Evolutionary conservation across 2,888 invertebrate species (phyloP).

Genomic region (Pseudococcus jackbeardsleyi): DNA sequence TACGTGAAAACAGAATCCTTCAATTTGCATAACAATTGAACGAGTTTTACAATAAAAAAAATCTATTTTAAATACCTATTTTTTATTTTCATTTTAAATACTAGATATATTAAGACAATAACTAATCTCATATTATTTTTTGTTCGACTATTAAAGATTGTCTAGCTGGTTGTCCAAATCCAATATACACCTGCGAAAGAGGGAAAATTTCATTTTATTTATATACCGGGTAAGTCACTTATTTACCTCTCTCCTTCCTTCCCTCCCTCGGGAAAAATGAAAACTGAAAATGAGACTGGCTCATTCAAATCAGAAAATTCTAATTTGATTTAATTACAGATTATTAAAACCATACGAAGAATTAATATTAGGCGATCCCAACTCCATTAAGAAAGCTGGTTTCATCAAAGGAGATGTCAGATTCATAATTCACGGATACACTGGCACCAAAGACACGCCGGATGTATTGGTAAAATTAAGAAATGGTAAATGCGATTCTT

Average conservation of each 20-base stretch:
- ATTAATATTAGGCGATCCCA: background rate
- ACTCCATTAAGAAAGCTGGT: background rate
- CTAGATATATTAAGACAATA: too few relatives aligned
- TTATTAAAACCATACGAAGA: background rate
- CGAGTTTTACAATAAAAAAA: too few relatives aligned
- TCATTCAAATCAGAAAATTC: background rate
- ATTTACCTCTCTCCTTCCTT: too few relatives aligned
- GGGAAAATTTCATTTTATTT: conserved; percentile 18
- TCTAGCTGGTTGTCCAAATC: background rate
- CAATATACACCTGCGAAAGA: background rate
- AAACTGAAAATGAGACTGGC: background rate
- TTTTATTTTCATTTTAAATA: too few relatives aligned
- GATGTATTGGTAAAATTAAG: background rate
- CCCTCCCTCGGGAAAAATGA: background rate
- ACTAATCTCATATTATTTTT: background rate
- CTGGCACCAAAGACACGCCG: conserved; percentile 73
- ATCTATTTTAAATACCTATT: too few relatives aligned
- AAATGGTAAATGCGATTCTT: background rate
- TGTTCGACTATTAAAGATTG: background rate
- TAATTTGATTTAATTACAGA: background rate
- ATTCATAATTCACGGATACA: conserved; percentile 78
- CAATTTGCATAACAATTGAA: background rate
- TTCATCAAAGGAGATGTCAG: conserved; percentile 68
- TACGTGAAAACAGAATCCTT: background rate
- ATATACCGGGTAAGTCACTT: background rate